Evolutionary conservation across 1,140 invertebrate species (phyloP), one percentile per base, ranked within the genome.

Genomic region (Pachypsylla venusta): DNA sequence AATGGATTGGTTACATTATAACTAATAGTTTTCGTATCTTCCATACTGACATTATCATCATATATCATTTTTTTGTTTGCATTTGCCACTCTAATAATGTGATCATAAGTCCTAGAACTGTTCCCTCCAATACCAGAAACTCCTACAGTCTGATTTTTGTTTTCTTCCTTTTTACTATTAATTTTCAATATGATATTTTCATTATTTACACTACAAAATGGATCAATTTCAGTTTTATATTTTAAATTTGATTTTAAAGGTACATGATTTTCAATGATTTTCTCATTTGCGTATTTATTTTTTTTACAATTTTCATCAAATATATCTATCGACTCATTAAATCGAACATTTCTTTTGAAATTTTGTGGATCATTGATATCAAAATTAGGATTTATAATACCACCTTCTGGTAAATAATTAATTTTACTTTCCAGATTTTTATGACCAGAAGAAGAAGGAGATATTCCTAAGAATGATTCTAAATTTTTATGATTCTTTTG

Each of bases 301-400:
- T 48, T 48, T 48, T 48, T 48, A 19, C 7, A 10, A 19, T 4
- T 48, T 10, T 48, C 42, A 48, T 48, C 22, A 19, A 48, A 48
- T 19, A 48, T 48, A 48, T 22, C 16, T 7, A 48, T n/a, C 4
- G 42, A 48, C 16, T 48, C 42, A 48, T n/a, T 48, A 19, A 48
- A 48, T 19, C 42, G 16, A n/a, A 48, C 42, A n/a, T 48, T 48
- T 48, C 42, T 48, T 48, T 48, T 48, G n/a, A 48, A 48, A 22
- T 48, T 48, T n/a, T 48, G 42, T 5, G 42, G 42, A 19, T 48
- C 42, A 48, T 48, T 48, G 7, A 48, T 48, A 22, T 48, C 42
- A 19, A 48, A 48, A 22, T 48, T 48, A 10, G 42, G 42, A 22
- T 48, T 48, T 4, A 48, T 22, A 4, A 48, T 48, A 4, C 42